Conservation (phyloP, 2,113 vertebrate species). For the Probosciger aterrimus region DNA sequence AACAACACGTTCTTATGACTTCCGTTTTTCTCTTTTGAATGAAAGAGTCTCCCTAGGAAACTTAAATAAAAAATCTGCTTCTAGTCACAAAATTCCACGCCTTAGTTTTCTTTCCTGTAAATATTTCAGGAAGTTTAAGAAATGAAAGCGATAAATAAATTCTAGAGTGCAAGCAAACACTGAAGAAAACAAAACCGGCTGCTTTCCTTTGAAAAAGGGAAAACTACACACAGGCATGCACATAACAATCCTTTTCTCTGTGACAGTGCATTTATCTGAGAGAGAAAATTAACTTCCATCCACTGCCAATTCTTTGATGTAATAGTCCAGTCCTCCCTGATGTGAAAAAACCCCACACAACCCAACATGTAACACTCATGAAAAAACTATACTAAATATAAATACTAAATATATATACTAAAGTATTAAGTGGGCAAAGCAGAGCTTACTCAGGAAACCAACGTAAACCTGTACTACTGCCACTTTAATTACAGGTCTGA, state of each 20-base stretch:
- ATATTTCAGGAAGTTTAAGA: background rate
- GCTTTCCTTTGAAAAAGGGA: background rate
- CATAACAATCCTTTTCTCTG: background rate
- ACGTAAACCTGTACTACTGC: background rate
- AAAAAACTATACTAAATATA: background rate
- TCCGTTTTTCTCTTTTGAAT: background rate
- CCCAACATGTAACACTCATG: background rate
- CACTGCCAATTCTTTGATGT: background rate
- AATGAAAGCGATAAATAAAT: slow-evolving; percentile 2
- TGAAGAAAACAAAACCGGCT: rapidly evolving
- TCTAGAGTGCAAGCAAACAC: background rate
- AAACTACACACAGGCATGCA: background rate
- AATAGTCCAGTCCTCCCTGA: background rate
- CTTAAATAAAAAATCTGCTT: background rate
- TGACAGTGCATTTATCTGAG: background rate
- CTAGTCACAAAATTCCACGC: background rate
- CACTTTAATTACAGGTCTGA: background rate
- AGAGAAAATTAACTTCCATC: background rate
- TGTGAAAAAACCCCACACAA: background rate
- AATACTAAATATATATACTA: too few species aligned
- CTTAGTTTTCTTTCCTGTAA: background rate
- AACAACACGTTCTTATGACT: background rate
- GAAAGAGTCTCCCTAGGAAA: background rate
- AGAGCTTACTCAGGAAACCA: background rate
- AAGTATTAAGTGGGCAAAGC: background rate